phyloP scores from a whole-genome alignment of 2,888 invertebrate genomes.

The Diaperis boleti region DNA sequence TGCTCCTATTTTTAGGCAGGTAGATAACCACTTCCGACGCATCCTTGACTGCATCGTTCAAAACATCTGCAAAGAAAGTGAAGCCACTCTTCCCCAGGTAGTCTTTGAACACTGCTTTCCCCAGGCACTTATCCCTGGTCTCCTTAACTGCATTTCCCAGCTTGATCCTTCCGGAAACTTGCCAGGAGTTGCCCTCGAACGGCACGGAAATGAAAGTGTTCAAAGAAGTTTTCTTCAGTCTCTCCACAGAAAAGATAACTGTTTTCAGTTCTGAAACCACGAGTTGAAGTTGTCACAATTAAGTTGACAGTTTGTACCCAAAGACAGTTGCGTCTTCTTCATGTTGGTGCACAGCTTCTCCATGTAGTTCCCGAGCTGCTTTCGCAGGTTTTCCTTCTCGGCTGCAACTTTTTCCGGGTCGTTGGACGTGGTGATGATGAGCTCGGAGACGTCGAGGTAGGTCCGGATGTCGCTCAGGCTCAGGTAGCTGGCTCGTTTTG shows the following conservation, averaged over 20 bases:
- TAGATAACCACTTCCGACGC: conserved; percentile 10
- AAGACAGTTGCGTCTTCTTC: conserved; percentile 15
- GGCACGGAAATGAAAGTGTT: conserved; percentile 37
- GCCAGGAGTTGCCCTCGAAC: conserved; percentile 38
- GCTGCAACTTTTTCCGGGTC: conserved; percentile 15
- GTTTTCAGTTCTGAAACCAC: conserved; percentile 38
- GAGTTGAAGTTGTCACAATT: neutral
- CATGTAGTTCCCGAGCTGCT: conserved; percentile 33
- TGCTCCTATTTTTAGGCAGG: conserved; percentile 23
- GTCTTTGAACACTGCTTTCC: conserved; percentile 32
- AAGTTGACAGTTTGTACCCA: conserved; percentile 13
- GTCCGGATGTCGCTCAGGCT: conserved; percentile 24
- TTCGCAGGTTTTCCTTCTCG: conserved; percentile 31
- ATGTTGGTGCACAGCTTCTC: conserved; percentile 27
- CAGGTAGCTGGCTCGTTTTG: conserved; percentile 1
- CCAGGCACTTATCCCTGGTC: conserved; percentile 26
- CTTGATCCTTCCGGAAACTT: conserved; percentile 29
- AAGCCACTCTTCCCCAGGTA: conserved; percentile 32
- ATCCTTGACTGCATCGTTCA: conserved; percentile 1
- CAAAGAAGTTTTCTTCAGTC: conserved; percentile 22
- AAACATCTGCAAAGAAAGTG: conserved; percentile 11
- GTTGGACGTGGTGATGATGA: conserved; percentile 29
- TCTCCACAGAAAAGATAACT: conserved; percentile 35
- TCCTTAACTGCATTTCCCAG: conserved; percentile 8
- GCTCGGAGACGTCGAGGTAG: conserved; percentile 39